Conservation (phyloP, 92 coral and sea anemone species). For the Virgularia gustaviana region DNA sequence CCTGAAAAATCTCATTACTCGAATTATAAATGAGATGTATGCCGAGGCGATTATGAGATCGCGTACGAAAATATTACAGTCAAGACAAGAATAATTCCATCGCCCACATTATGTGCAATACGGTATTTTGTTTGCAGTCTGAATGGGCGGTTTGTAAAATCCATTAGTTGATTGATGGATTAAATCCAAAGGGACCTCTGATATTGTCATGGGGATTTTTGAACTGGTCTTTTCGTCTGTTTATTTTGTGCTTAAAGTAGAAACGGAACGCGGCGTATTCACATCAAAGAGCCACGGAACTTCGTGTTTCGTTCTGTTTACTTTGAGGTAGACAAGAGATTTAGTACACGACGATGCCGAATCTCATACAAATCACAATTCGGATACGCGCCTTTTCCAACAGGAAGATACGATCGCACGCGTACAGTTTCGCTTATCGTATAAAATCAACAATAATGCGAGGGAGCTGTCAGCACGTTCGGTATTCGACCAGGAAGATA, state of each 20-base stretch:
- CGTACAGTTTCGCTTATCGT: no score
- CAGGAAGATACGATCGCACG: no score
- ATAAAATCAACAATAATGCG: no score
- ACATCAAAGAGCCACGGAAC: constrained; percentile 24
- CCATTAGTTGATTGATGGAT: constrained; percentile 17
- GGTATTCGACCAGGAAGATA: no score
- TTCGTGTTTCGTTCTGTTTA: not conserved
- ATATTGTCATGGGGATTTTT: not conserved
- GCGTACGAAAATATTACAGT: constrained; percentile 9
- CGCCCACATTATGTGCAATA: constrained; percentile 22
- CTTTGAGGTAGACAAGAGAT: not conserved
- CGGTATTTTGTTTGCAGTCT: constrained; percentile 8
- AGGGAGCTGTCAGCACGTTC: no score
- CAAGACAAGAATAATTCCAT: constrained; percentile 1
- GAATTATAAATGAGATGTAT: constrained; percentile 84
- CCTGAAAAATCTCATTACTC: constrained; percentile 92
- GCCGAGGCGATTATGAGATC: constrained; percentile 1
- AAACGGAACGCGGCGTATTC: not conserved
- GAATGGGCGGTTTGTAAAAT: constrained; percentile 9
- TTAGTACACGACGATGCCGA: not conserved
- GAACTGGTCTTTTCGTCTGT: not conserved
- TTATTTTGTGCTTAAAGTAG: not conserved
- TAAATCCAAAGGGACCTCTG: not conserved
- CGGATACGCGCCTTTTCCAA: no score
- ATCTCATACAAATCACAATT: not conserved